These are phyloP conservation scores for Phaenicophaeus curvirostris DNA, from an alignment of 2,797 vertebrate species.

Conservation along the genomic window DNA sequence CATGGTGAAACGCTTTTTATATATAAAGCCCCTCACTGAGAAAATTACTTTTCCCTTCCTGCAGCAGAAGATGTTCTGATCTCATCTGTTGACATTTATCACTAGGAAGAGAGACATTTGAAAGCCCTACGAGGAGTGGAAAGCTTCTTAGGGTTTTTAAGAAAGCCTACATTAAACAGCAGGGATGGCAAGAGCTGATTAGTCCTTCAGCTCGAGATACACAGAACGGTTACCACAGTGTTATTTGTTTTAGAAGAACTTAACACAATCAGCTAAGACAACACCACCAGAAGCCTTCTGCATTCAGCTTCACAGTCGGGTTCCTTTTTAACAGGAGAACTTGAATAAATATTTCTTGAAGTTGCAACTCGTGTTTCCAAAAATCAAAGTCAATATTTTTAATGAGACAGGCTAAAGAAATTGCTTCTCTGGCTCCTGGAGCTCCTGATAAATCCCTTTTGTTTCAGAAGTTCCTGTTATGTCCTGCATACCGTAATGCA, in stretches of 20 bases:
- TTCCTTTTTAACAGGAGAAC: background rate
- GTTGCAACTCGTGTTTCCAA: background rate
- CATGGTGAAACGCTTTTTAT: background rate
- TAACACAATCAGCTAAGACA: background rate
- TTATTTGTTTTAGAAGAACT: background rate
- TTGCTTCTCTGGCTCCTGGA: fast-evolving
- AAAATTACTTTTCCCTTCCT: background rate
- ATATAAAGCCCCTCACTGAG: background rate
- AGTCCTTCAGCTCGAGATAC: background rate
- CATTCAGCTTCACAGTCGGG: background rate
- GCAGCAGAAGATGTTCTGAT: background rate
- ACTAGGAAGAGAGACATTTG: background rate
- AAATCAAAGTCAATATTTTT: background rate
- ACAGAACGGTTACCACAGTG: background rate
- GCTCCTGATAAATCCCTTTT: background rate
- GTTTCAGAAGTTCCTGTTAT: background rate
- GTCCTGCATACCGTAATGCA: background rate
- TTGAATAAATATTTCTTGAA: background rate
- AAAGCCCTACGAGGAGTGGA: background rate
- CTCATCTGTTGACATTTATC: constrained; percentile 13
- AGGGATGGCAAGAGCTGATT: background rate
- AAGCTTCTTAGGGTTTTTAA: constrained; percentile 38
- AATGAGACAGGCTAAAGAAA: background rate
- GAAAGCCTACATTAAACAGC: constrained; percentile 11
- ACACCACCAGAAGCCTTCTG: background rate